A percentile compares a stretch with the other conserved stretches of the same genome.
Evolutionary conservation across 1,140 invertebrate species (phyloP).

Genomic region (Mesaphorura yosii): DNA sequence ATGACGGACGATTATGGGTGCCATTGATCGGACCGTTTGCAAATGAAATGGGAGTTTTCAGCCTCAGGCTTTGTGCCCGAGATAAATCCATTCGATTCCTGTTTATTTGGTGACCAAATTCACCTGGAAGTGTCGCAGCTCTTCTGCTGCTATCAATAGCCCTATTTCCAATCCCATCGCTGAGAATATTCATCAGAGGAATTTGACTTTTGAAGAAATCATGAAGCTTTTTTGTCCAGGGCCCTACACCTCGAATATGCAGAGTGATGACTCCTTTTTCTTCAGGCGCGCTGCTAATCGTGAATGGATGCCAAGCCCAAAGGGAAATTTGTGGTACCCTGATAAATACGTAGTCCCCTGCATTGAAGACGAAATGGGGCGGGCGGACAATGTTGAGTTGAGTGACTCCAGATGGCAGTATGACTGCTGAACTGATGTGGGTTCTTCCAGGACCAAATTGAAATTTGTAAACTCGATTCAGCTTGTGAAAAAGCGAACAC

Average conservation of each 20-base stretch:
- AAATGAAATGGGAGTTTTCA: too few relatives aligned
- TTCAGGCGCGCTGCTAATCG: slow-evolving; percentile 47
- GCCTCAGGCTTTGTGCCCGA: too few relatives aligned
- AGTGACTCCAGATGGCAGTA: slow-evolving; percentile 31
- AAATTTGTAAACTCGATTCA: neutral
- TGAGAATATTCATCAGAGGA: too few relatives aligned
- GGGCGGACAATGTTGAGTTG: slow-evolving; percentile 33
- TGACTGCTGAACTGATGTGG: slow-evolving; percentile 34
- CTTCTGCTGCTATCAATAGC: too few relatives aligned
- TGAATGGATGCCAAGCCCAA: slow-evolving; percentile 48
- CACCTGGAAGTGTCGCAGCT: too few relatives aligned
- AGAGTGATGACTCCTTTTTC: slow-evolving; percentile 19
- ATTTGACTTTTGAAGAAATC: slow-evolving; percentile 6
- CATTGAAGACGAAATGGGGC: slow-evolving; percentile 39
- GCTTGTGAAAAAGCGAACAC: too few relatives aligned
- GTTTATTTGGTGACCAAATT: too few relatives aligned
- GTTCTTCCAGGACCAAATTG: slow-evolving; percentile 6
- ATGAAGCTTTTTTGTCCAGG: neutral
- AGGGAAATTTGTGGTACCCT: slow-evolving; percentile 43
- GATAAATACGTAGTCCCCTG: slow-evolving; percentile 46
- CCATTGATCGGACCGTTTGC: too few relatives aligned
- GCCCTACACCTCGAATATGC: neutral
- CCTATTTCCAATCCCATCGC: too few relatives aligned
- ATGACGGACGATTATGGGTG: too few relatives aligned
- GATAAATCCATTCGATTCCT: too few relatives aligned